Conservation (phyloP, 2,113 vertebrate genomes). For the Propithecus coquereli region DNA sequence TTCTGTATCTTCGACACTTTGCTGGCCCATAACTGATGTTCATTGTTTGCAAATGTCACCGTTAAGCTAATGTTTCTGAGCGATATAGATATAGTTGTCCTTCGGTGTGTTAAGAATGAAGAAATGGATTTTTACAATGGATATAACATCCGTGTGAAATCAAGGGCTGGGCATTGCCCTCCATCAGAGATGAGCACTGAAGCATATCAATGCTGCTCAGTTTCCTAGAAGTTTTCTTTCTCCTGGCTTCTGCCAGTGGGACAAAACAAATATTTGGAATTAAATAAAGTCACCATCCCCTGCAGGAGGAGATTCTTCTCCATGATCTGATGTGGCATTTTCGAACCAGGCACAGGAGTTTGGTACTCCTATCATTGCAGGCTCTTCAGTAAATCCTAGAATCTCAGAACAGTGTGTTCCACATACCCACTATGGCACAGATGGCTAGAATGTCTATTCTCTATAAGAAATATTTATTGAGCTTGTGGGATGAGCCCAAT, state of each 20-base stretch:
- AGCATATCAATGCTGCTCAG: not conserved
- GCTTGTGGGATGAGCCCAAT: not conserved
- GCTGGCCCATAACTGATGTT: not conserved
- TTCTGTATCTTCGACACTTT: not conserved
- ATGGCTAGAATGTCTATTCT: not conserved
- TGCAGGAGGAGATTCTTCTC: not conserved
- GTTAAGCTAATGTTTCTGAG: not conserved
- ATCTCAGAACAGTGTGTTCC: not conserved
- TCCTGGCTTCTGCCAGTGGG: not conserved
- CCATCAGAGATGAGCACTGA: not conserved
- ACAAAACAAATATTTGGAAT: not conserved
- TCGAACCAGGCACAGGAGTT: not conserved
- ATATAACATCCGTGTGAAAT: not conserved
- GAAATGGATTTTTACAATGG: not conserved
- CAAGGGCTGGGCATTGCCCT: not conserved
- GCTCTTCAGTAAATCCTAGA: not conserved
- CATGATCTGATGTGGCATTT: not conserved
- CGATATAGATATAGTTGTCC: not conserved
- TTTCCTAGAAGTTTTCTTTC: not conserved
- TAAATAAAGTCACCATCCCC: not conserved
- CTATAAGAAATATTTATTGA: not conserved
- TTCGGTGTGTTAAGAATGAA: constrained; percentile 9
- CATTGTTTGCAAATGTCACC: not conserved
- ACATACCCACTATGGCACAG: not conserved
- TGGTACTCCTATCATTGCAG: not conserved